A percentile compares a stretch with the other conserved stretches of the same genome.
Conservation (phyloP, 2,888 invertebrate species). For the Drosophila emarginata region DNA sequence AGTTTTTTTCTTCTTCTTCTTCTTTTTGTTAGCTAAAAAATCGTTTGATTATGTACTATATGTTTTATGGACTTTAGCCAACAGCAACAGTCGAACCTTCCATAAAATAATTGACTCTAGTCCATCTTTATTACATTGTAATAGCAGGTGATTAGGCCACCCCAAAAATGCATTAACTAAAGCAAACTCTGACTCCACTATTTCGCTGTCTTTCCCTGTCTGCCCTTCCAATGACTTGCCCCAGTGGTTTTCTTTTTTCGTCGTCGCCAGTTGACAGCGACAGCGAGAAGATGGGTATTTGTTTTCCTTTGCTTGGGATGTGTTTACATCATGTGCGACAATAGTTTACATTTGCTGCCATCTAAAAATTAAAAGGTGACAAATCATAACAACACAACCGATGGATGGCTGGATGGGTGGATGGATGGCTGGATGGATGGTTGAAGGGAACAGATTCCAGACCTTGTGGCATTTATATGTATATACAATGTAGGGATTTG, state of each 20-base stretch:
- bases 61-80: neutral
- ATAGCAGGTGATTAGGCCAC: slow-evolving; percentile 45
- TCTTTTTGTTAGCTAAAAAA: neutral
- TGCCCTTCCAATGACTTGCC: neutral
- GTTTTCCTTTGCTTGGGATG: slow-evolving; percentile 60
- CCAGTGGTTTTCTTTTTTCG: neutral
- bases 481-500: neutral
- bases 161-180: slow-evolving; percentile 23
- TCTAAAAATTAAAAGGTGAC: slow-evolving; percentile 74
- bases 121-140: no score
- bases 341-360: slow-evolving; percentile 73
- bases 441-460: no score
- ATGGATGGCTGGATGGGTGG: slow-evolving; percentile 16
- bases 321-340: slow-evolving; percentile 70
- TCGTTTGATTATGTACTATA: neutral
- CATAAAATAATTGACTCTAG: no score
- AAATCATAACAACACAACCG: slow-evolving; percentile 66
- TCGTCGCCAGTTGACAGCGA: slow-evolving; percentile 8
- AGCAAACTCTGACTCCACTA: neutral
- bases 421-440: neutral
- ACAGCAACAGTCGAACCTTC: neutral
- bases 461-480: no score
- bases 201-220: no score
- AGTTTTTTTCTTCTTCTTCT: neutral
- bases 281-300: slow-evolving; percentile 50